Percentiles rank a stretch among this genome's conserved stretches.
phyloP scores from a whole-genome alignment of 2,113 vertebrate species.

The Plecturocebus donacophilus region DNA sequence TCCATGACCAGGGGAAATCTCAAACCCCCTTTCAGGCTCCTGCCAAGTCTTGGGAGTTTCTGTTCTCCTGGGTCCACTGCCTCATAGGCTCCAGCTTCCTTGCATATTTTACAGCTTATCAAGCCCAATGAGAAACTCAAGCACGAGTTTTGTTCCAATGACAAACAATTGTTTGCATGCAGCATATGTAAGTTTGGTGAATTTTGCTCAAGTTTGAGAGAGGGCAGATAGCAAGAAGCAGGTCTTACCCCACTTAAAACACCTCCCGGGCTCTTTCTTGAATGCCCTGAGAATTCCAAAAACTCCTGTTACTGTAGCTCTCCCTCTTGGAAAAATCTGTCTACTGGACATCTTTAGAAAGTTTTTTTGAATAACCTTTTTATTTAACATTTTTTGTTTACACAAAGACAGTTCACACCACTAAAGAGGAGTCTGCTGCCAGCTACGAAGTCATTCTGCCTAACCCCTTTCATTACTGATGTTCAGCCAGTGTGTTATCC shows the following conservation, averaged over 20 bases:
- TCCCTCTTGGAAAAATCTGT: background rate
- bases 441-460: background rate
- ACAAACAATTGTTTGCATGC: background rate
- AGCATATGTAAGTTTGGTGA: background rate
- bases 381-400: background rate
- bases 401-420: background rate
- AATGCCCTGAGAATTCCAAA: background rate
- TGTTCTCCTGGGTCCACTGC: background rate
- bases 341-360: background rate
- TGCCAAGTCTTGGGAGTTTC: background rate
- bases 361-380: background rate
- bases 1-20: background rate
- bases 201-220: background rate
- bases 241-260: background rate
- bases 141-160: background rate
- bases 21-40: background rate
- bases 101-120: background rate
- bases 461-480: background rate
- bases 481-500: background rate
- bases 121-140: background rate
- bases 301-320: fast-evolving
- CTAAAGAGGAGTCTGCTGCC: background rate
- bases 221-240: background rate
- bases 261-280: background rate
- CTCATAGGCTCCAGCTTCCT: background rate